Percentiles rank a stretch among this genome's conserved stretches.
Evolutionary conservation across 2,888 invertebrate genomes (phyloP).

Genomic region (Herminia tarsipennalis): DNA sequence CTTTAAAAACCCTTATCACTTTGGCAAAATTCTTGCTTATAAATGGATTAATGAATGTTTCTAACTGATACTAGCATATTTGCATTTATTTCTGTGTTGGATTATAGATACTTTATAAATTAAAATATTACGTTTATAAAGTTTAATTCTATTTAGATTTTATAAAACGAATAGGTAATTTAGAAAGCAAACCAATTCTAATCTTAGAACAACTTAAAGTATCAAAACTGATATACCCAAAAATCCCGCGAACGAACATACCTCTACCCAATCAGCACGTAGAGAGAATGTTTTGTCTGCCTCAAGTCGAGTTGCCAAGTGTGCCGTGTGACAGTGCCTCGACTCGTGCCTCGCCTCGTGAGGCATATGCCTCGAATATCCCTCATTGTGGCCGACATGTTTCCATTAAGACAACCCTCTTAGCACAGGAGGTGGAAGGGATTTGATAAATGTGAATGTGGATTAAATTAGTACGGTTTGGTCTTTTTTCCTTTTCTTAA

Average conservation of each 20-base stretch:
- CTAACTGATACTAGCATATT: too few relatives aligned
- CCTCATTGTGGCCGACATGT: slow-evolving; percentile 78
- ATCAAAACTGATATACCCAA: slow-evolving; percentile 52
- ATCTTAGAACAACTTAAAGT: slow-evolving; percentile 49
- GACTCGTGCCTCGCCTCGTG: slow-evolving; percentile 50
- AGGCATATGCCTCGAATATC: slow-evolving; percentile 76
- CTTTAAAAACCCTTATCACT: too few relatives aligned
- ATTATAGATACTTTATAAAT: too few relatives aligned
- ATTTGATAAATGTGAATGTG: slow-evolving; percentile 19
- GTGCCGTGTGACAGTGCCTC: slow-evolving; percentile 56
- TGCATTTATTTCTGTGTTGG: too few relatives aligned
- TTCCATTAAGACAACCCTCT: slow-evolving; percentile 80
- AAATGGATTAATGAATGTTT: too few relatives aligned
- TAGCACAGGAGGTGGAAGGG: slow-evolving; percentile 55
- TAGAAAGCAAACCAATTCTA: too few relatives aligned
- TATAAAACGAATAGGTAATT: too few relatives aligned
- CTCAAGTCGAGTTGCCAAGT: slow-evolving; percentile 54
- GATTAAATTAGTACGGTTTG: too few relatives aligned
- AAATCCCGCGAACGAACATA: slow-evolving; percentile 53
- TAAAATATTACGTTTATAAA: too few relatives aligned
- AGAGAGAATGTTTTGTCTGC: slow-evolving; percentile 81
- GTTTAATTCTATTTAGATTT: too few relatives aligned
- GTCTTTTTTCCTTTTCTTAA: too few relatives aligned
- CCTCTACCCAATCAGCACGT: slow-evolving; percentile 76
- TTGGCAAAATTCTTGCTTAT: too few relatives aligned